Base-by-base conservation (phyloP, 2,888 invertebrate genomes). In the Hydroisotoma schaefferi region DNA sequence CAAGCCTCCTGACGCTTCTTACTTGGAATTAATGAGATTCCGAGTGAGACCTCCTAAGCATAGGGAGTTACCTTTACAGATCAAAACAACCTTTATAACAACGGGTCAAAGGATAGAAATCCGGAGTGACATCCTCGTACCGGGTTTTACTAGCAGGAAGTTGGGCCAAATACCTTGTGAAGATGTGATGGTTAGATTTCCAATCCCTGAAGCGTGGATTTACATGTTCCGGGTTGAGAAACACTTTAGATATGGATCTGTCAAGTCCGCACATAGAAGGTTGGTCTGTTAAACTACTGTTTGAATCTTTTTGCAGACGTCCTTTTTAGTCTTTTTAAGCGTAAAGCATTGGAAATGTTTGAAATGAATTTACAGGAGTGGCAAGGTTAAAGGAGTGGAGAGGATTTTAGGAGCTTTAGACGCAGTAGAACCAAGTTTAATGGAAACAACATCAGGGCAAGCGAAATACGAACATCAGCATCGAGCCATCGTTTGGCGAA, bases 381-480 rank as follows among this genome's bases (percentile, higher is more conserved):
- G 92, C 27, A 92, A 92, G 79, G 89, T 92, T 69, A 93, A 93
- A 77, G 94, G 94, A 58, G 90, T 94, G 72, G 94, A 94, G 77
- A 81, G 94, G 60, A 88, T 94, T 75, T 81, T 94, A 74, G 94
- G 95, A 22, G 87, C 94, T 2, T 89, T 94, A 70, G 94, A 94
- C 75, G 87, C 88, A 12, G 80, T 91, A 69, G 93, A 94, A 76
- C 88, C 90, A 74, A 92, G 93, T 51, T 81, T 95, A 26, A 94
- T 97, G 77, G 95, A 95, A 78, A 93, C 93, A 6, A 95, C 97
- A 12, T 94, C 94, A 0, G 95, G 94, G 49, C 86, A 92, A 77
- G 98, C 99, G 59, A 99, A 99, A 80, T 99, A 99, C 79, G 98
- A 99, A 79, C 97, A 98, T 80, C 93, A 97, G 76, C 95, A 95